Percentiles rank a stretch among this genome's conserved stretches.
phyloP scores from a whole-genome alignment of 2,888 invertebrate genomes.

The Phyllotreta striolata region DNA sequence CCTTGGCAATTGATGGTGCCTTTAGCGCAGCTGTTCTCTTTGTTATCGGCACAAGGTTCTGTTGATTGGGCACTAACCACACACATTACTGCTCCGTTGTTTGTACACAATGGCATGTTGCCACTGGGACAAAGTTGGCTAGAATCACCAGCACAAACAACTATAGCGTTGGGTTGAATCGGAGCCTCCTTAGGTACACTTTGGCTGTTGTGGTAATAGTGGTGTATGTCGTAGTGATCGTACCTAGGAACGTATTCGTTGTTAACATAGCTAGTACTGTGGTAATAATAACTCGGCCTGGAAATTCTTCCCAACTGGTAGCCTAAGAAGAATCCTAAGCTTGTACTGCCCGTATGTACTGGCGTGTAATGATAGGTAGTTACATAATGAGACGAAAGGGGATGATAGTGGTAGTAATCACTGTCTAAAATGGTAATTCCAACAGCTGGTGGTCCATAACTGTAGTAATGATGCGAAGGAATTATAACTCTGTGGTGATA shows the following conservation, averaged over 20 bases:
- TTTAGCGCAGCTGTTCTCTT: conserved; percentile 51
- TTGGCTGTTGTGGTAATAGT: conserved; percentile 56
- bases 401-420: conserved; percentile 39
- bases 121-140: conserved; percentile 55
- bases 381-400: conserved; percentile 6
- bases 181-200: conserved; percentile 50
- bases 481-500: conserved; percentile 24
- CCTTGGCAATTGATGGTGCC: conserved; percentile 55
- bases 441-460: conserved; percentile 36
- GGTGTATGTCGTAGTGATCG: conserved; percentile 56
- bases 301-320: conserved; percentile 51
- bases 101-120: conserved; percentile 56
- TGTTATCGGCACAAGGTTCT: conserved; percentile 51
- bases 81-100: conserved; percentile 58
- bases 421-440: conserved; percentile 47
- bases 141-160: conserved; percentile 55
- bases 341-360: conserved; percentile 49
- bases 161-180: conserved; percentile 54
- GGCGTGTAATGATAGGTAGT: conserved; percentile 48
- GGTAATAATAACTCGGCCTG: conserved; percentile 49
- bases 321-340: conserved; percentile 53
- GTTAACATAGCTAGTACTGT: conserved; percentile 40
- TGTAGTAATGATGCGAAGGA: conserved; percentile 26
- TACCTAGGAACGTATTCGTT: conserved; percentile 51
- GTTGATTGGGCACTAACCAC: conserved; percentile 54